Evolutionary conservation across 2,888 invertebrate species (phyloP).

Genomic region (Melieria omissa): DNA sequence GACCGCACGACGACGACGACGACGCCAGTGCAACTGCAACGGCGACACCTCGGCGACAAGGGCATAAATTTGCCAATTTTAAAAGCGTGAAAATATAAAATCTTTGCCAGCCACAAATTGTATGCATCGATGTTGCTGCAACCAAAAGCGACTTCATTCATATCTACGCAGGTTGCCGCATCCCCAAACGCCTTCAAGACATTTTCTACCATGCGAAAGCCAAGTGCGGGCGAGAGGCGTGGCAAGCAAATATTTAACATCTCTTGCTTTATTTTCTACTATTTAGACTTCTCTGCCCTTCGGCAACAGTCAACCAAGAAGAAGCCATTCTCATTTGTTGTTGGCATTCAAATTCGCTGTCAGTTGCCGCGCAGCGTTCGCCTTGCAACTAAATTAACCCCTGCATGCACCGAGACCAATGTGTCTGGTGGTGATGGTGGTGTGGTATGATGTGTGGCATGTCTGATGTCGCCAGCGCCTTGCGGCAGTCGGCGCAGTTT

Average conservation of each 20-base stretch:
- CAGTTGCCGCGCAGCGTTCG: neutral
- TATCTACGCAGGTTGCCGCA: too few species aligned
- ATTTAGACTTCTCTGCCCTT: neutral
- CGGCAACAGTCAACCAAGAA: neutral
- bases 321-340: slow-evolving; percentile 11
- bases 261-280: neutral
- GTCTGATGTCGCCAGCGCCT: neutral
- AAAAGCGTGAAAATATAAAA: too few species aligned
- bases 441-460: neutral
- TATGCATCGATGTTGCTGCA: too few species aligned
- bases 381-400: slow-evolving; percentile 33
- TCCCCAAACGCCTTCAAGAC: neutral
- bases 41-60: too few species aligned
- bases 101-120: too few species aligned
- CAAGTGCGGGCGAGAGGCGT: neutral
- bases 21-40: neutral
- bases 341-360: neutral
- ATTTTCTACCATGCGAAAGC: neutral
- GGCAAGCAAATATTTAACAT: neutral
- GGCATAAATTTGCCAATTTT: too few species aligned
- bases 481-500: neutral
- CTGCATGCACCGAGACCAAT: neutral
- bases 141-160: too few species aligned
- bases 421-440: neutral
- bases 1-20: neutral